phyloP scores from a whole-genome alignment of 2,113 vertebrate genomes.

The Propithecus coquereli region DNA sequence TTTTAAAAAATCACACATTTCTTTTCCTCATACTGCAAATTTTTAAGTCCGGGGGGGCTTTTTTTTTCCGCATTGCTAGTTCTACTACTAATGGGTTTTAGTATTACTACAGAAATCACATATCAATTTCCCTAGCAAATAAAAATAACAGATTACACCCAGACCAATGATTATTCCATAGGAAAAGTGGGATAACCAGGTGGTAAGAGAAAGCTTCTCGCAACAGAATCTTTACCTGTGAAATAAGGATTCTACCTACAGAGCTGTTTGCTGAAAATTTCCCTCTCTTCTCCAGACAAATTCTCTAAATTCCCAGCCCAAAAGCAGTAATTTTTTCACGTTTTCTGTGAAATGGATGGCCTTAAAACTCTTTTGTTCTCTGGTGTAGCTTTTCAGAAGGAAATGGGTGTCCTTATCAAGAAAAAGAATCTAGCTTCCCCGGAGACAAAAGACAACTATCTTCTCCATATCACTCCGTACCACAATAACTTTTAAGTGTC shows the following conservation, averaged over 20 bases:
- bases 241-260: neutral
- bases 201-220: neutral
- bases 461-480: neutral
- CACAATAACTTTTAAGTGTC: neutral
- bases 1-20: neutral
- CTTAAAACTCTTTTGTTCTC: constrained; percentile 41
- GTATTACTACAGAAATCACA: constrained; percentile 2
- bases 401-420: constrained; percentile 45
- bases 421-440: neutral
- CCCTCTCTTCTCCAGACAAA: neutral
- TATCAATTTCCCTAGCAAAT: constrained; percentile 26
- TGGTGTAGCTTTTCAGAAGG: constrained; percentile 18
- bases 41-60: neutral
- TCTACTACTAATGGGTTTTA: neutral
- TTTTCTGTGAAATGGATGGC: constrained; percentile 17
- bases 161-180: neutral
- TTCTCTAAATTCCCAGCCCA: neutral
- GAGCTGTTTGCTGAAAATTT: neutral
- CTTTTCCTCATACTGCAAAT: neutral
- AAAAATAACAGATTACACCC: constrained; percentile 17
- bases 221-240: neutral
- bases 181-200: neutral
- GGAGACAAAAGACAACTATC: neutral
- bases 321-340: neutral
- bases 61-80: neutral